phyloP scores from a whole-genome alignment of 2,888 invertebrate species.

The Hydroisotoma schaefferi region DNA sequence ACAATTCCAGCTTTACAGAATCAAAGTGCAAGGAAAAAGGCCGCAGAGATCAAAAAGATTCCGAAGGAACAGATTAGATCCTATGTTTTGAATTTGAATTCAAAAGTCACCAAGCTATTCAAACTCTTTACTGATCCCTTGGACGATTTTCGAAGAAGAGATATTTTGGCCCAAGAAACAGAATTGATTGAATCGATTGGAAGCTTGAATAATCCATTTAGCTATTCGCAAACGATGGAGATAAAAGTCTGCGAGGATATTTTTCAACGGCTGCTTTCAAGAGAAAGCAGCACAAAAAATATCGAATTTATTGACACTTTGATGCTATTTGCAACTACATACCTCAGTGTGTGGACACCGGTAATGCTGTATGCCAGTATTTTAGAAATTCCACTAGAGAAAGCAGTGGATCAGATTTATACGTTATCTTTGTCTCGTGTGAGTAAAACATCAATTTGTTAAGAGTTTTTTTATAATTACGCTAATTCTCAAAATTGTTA shows the following conservation, averaged over 20 bases:
- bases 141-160: background rate
- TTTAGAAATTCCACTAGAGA: background rate
- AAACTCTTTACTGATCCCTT: no score
- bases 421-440: background rate
- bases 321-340: no score
- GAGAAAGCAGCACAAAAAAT: no score
- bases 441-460: background rate
- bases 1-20: background rate
- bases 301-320: background rate
- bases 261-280: no score
- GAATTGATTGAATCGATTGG: background rate
- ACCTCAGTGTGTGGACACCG: background rate
- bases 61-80: background rate
- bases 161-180: background rate
- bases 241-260: no score
- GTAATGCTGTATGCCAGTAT: background rate
- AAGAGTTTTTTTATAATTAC: no score
- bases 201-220: background rate
- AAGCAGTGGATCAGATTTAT: background rate
- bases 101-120: no score
- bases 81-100: no score
- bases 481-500: no score
- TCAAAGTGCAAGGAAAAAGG: background rate
- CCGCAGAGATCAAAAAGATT: background rate
- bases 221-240: background rate